Evolutionary conservation across 1,140 invertebrate species (phyloP), one percentile per base, ranked within the genome.

Genomic region (Apis florea): DNA sequence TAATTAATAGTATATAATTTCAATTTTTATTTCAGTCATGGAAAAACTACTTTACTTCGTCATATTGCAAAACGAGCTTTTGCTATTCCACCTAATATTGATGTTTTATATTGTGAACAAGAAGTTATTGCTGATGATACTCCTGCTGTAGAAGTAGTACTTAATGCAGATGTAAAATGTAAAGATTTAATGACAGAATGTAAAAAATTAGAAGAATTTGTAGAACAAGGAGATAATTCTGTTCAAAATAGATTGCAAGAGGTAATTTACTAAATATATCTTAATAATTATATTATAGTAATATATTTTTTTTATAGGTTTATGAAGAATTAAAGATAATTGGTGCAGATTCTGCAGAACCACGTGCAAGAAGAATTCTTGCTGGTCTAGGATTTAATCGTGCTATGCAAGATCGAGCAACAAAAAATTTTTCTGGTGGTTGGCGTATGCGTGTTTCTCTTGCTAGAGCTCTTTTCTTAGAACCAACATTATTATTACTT

Each of bases 381-480:
- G 97, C 98, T 84, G 99, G 99, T 97, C 94, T 99, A 61, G 99
- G 99, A 70, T 99, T 99, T 91, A 98, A 96, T 69, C 95, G 95
- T 81, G 96, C 97, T 89, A 99, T 99, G 99, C 98, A 99, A 94
- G 95, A 98, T 90, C 94, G 98, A 79, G 95, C 98, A 1, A 99
- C 98, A 3, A 99, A 99, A 92, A 96, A 98, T 91, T 98, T 99
- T 92, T 99, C 98, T 84, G 99, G 99, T 90, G 99, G 99, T 68
- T 99, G 99, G 99, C 95, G 99, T 89, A 99, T 99, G 99, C 96
- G 99, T 93, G 98, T 99, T 13, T 99, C 98, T 0, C 92, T 99
- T 56, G 99, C 98, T 0, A 94, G 97, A 91, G 97, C 97, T 19
- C 93, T 98, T 1, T 98, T 97, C 90, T 93, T 99, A 80, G 98